These are phyloP conservation scores for Marcusenius ussheri DNA, from an alignment of 2,113 vertebrate species.

Conservation along the genomic window DNA sequence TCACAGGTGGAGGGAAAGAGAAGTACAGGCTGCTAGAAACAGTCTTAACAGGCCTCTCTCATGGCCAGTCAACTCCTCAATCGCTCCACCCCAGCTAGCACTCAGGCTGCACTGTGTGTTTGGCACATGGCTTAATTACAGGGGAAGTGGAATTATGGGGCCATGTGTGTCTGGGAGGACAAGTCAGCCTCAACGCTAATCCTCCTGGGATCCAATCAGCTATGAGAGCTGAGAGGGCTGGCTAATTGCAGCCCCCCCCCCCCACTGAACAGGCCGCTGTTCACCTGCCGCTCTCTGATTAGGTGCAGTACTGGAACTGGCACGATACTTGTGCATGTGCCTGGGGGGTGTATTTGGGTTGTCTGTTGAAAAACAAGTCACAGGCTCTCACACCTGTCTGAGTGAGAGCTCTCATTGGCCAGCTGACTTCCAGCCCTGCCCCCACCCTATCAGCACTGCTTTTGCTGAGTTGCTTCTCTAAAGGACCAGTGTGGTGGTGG, in stretches of 20 bases:
- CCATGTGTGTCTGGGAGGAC: conserved; percentile 51
- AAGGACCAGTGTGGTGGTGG: conserved; percentile 37
- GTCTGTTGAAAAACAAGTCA: conserved; percentile 25
- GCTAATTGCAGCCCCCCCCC: conserved; percentile 63
- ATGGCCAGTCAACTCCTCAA: background rate
- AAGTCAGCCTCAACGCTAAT: conserved; percentile 56
- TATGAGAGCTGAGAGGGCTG: conserved; percentile 45
- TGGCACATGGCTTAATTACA: conserved; percentile 81
- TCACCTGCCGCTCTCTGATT: conserved; percentile 11
- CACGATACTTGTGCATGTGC: conserved; percentile 38
- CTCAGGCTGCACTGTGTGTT: conserved; percentile 30
- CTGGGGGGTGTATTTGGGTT: conserved; percentile 29
- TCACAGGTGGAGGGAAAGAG: background rate
- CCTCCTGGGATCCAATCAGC: conserved; percentile 76
- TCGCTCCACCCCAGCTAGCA: background rate
- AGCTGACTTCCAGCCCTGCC: conserved; percentile 25
- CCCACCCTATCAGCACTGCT: conserved; percentile 44
- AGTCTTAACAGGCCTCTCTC: background rate
- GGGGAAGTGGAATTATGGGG: conserved; percentile 59
- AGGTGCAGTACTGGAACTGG: conserved; percentile 16
- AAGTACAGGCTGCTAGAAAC: background rate
- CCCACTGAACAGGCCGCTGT: background rate
- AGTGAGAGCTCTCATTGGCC: conserved; percentile 17
- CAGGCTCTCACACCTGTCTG: conserved; percentile 21
- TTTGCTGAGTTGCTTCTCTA: conserved; percentile 30